phyloP scores from a whole-genome alignment of 2,113 vertebrate genomes.

The Hiodon tergisus region DNA sequence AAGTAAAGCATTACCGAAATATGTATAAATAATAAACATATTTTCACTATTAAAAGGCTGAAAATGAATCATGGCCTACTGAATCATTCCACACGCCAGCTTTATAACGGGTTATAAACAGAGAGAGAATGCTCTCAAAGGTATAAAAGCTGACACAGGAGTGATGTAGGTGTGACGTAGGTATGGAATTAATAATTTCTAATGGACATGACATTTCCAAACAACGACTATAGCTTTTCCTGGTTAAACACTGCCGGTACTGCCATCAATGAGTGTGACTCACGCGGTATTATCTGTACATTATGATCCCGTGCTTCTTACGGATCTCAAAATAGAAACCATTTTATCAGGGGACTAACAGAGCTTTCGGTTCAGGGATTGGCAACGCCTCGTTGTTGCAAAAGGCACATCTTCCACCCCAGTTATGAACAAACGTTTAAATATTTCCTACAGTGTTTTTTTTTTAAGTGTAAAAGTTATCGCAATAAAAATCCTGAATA shows the following conservation, averaged over 20 bases:
- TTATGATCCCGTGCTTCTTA: constrained; percentile 42
- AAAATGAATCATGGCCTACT: too few relatives aligned
- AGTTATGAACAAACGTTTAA: neutral
- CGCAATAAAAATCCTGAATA: too few relatives aligned
- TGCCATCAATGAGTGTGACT: constrained; percentile 56
- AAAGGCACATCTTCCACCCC: neutral
- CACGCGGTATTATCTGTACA: constrained; percentile 30
- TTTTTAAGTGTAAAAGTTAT: too few relatives aligned
- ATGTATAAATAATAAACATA: too few relatives aligned
- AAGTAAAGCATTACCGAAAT: too few relatives aligned
- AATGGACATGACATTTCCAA: constrained; percentile 55
- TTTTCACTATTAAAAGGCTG: too few relatives aligned
- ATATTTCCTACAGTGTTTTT: neutral
- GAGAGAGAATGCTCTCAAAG: too few relatives aligned
- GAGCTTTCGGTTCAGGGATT: neutral
- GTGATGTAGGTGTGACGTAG: too few relatives aligned
- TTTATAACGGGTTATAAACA: too few relatives aligned
- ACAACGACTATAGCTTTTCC: constrained; percentile 29
- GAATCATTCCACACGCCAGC: too few relatives aligned
- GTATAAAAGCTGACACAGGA: too few relatives aligned
- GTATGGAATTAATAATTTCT: constrained; percentile 26
- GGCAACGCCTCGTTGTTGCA: neutral
- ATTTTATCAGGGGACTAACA: constrained; percentile 3
- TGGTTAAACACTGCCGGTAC: constrained; percentile 47
- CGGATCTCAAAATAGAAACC: constrained; percentile 13